A percentile compares a stretch with the other conserved stretches of the same genome.
phyloP scores from a whole-genome alignment of 2,888 invertebrate species.

The Glyphotaelius pellucidus region DNA sequence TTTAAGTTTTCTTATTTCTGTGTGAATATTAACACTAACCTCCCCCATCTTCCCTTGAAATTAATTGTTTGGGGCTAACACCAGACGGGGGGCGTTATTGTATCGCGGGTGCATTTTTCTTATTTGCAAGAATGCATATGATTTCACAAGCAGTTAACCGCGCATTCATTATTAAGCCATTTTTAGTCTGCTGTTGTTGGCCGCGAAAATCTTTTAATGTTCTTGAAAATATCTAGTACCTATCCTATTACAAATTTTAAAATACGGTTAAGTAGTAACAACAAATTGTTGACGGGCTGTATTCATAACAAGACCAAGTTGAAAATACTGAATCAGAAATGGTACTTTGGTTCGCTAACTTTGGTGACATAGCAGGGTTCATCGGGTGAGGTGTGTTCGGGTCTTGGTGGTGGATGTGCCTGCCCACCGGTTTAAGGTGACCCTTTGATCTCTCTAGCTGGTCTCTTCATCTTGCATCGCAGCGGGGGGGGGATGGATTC shows the following conservation, averaged over 20 bases:
- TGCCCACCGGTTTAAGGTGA: too few species aligned
- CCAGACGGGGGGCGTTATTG: background rate
- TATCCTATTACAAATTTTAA: background rate
- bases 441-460: too few species aligned
- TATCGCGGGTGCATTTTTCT: slow-evolving; percentile 28
- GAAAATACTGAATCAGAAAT: too few species aligned
- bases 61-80: background rate
- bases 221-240: background rate
- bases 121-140: slow-evolving; percentile 35
- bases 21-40: background rate
- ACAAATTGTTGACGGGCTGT: background rate
- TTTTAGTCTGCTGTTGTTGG: background rate
- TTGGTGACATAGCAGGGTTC: too few species aligned
- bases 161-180: slow-evolving; percentile 17
- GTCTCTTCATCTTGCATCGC: too few species aligned
- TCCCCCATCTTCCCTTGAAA: background rate
- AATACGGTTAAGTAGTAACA: background rate
- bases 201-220: background rate
- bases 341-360: too few species aligned
- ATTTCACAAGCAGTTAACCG: slow-evolving; percentile 38
- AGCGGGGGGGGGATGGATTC: too few species aligned
- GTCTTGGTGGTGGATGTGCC: too few species aligned
- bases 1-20: background rate
- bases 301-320: too few species aligned
- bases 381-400: too few species aligned